Percentiles rank a stretch among this genome's conserved stretches.
Conservation (phyloP, 2,113 vertebrate species). For the Pelmatolapia mariae region DNA sequence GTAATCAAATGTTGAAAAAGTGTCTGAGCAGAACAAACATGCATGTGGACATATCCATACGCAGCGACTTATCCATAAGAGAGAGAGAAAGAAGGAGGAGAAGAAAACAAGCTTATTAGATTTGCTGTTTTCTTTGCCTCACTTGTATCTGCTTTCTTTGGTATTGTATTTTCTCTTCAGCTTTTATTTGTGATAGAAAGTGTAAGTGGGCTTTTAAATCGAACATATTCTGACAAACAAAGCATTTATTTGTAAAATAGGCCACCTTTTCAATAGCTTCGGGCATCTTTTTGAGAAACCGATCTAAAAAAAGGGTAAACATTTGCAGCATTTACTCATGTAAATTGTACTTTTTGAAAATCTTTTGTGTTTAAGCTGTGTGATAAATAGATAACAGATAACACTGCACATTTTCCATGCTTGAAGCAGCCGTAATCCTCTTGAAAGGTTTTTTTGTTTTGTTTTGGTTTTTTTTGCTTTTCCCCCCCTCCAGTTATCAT, state of each 20-base stretch:
- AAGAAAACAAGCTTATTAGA: not conserved
- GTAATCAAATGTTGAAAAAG: not conserved
- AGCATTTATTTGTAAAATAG: not conserved
- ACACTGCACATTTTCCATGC: not conserved
- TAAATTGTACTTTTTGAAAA: not conserved
- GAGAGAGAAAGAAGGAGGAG: not conserved
- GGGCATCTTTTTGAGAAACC: not conserved
- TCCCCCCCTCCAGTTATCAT: not conserved
- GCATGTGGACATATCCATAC: not conserved
- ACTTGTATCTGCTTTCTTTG: not conserved
- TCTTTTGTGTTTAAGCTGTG: not conserved
- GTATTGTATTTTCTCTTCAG: not conserved
- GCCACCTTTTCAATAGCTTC: not conserved
- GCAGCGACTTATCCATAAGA: not conserved
- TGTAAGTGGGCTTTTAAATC: not conserved
- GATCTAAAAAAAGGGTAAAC: not conserved
- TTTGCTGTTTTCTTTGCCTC: not conserved
- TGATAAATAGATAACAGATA: not conserved
- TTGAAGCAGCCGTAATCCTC: not conserved
- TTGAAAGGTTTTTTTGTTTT: not conserved
- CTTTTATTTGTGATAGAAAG: not conserved
- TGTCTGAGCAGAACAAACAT: not conserved
- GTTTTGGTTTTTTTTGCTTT: not conserved
- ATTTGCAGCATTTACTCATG: not conserved
- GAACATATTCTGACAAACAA: not conserved